These are phyloP conservation scores for Pediacus dermestoides DNA, from an alignment of 2,888 invertebrate species.

Conservation along the genomic window DNA sequence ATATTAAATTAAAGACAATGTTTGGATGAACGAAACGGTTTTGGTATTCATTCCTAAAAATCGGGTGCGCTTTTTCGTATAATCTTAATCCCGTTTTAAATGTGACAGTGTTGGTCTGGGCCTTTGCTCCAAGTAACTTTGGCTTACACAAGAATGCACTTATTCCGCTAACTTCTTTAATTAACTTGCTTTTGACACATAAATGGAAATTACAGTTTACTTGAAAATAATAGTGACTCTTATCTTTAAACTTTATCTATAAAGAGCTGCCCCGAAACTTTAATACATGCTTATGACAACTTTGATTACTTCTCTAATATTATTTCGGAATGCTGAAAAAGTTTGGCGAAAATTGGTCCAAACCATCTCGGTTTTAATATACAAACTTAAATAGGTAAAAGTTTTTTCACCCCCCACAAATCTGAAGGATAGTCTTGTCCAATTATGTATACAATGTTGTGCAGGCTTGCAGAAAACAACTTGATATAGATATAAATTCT, in stretches of 20 bases:
- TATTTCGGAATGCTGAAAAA: constrained; percentile 14
- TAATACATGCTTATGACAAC: constrained; percentile 26
- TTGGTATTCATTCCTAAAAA: too few relatives aligned
- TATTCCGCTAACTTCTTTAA: constrained; percentile 50
- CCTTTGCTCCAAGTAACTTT: constrained; percentile 35
- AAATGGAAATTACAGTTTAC: constrained; percentile 46
- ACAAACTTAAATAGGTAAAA: too few relatives aligned
- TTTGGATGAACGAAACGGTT: too few relatives aligned
- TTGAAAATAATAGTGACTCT: constrained; percentile 38
- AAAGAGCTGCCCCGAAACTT: constrained; percentile 22
- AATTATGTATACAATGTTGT: too few relatives aligned
- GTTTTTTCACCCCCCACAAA: too few relatives aligned
- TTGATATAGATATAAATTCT: too few relatives aligned
- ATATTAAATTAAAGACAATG: too few relatives aligned
- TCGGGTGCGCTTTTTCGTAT: constrained; percentile 6
- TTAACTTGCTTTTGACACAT: constrained; percentile 48
- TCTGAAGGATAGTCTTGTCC: too few relatives aligned
- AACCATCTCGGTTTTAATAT: too few relatives aligned
- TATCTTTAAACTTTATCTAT: constrained; percentile 29
- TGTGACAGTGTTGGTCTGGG: constrained; percentile 40
- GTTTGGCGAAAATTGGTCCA: too few relatives aligned
- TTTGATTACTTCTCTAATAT: constrained; percentile 23
- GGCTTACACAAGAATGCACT: constrained; percentile 50
- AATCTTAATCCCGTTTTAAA: constrained; percentile 31
- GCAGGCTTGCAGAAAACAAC: too few relatives aligned